Percentiles rank a stretch among this genome's conserved stretches.
Evolutionary conservation across 2,888 invertebrate genomes (phyloP).

Genomic region (Pristionchus mayeri): DNA sequence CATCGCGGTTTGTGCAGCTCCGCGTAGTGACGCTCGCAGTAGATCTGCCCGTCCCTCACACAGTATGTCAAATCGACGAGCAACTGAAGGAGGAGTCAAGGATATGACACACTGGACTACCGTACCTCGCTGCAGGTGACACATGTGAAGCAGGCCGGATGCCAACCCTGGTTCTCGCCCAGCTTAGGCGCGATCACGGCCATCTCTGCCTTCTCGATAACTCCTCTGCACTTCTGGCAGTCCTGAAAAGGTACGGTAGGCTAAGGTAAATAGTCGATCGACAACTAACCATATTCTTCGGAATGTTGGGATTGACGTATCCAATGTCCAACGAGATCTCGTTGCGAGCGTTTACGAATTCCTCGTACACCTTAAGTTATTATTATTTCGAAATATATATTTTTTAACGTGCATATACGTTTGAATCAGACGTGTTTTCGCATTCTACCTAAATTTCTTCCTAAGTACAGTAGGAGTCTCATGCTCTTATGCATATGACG

Average conservation of each 20-base stretch:
- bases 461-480: not conserved
- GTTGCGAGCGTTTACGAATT: slow-evolving; percentile 93
- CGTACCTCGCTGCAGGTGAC: slow-evolving; percentile 70
- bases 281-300: slow-evolving; percentile 76
- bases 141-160: slow-evolving; percentile 83
- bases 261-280: not conserved
- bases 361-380: slow-evolving; percentile 84
- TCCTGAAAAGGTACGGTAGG: slow-evolving; percentile 79
- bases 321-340: slow-evolving; percentile 96
- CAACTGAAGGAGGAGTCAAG: slow-evolving; percentile 80
- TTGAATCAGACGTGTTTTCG: not conserved
- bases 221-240: slow-evolving; percentile 88
- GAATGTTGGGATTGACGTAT: slow-evolving; percentile 78
- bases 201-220: slow-evolving; percentile 86
- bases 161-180: slow-evolving; percentile 74
- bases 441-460: not conserved
- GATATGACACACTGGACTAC: not conserved
- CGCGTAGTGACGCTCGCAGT: slow-evolving; percentile 95
- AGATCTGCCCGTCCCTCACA: slow-evolving; percentile 88
- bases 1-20: slow-evolving; percentile 95
- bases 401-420: too few species aligned
- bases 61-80: slow-evolving; percentile 97
- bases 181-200: slow-evolving; percentile 89
- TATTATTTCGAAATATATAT: too few species aligned
- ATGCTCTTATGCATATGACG: not conserved